Evolutionary conservation across 1,140 invertebrate genomes (phyloP), one percentile per base, ranked within the genome.

Genomic region (Megalopta genalis): DNA sequence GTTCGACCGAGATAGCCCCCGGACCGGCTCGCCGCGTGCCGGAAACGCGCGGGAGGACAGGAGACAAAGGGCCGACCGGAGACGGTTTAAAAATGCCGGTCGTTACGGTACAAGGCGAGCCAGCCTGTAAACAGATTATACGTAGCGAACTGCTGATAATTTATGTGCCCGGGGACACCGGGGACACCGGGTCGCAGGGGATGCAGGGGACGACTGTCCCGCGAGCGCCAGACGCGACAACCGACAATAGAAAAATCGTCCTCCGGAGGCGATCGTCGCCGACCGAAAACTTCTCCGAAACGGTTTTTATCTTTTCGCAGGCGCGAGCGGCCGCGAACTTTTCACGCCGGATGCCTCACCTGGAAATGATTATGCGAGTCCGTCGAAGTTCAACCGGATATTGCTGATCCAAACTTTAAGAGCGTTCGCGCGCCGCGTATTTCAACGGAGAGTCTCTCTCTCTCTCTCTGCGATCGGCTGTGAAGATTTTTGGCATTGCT

Each of bases 51-150:
- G 21, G 27, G 23, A 4, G 27, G 77, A 75, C 69, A 73, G 49
- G 25, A 69, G 69, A 81, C 57, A 81, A 84, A 81, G 68, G 64
- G 67, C 25, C 10, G 27, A 46, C 4, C 23, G 62, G 59, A 83
- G 77, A 84, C 62, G 57, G 5, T 80, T 85, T 83, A 83, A 83
- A 83, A 85, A 84, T 83, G 67, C n/a, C 2, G 14, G 67, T 83
- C 71, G 70, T 83, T 83, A 84, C 70, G 25, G 59, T 18, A 39
- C 39, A 77, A 60, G 62, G 54, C 67, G 49, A 76, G 71, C 32
- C 66, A 39, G 39, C 64, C 49, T 39, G 71, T 83, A 84, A 83
- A 84, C 77, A 83, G 66, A 83, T 84, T 83, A 80, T 80, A 80
- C 77, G 70, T 32, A 75, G 37, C 37, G 27, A 84, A 68, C 54